These are phyloP conservation scores for Napeogenes sylphis DNA, from an alignment of 2,888 invertebrate species.

Conservation along the genomic window DNA sequence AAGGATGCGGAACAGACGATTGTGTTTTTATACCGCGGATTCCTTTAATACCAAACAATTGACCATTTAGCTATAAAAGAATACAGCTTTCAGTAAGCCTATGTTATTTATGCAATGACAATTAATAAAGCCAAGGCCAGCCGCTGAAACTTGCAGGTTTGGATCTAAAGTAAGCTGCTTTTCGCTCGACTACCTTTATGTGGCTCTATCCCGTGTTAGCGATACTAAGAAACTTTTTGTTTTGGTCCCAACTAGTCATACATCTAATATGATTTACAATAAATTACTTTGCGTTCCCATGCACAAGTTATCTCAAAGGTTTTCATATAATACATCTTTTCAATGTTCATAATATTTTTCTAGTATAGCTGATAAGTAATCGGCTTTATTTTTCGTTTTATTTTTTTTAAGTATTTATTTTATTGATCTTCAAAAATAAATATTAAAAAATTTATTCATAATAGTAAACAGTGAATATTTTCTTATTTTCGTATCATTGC, in stretches of 20 bases:
- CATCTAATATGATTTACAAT: neutral
- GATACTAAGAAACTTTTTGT: neutral
- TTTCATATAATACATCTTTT: too few species aligned
- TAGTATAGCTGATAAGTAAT: too few species aligned
- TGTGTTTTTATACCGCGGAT: slow-evolving; percentile 27
- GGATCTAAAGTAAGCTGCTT: slow-evolving; percentile 13
- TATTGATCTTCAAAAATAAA: too few species aligned
- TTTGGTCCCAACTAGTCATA: neutral
- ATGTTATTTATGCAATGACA: slow-evolving; percentile 23
- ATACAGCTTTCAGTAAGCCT: slow-evolving; percentile 20
- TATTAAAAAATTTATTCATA: too few species aligned
- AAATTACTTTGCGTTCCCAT: too few species aligned
- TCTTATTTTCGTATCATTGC: too few species aligned
- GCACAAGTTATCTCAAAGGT: too few species aligned
- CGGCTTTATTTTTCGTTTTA: too few species aligned
- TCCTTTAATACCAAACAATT: slow-evolving; percentile 26
- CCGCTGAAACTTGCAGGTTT: slow-evolving; percentile 11
- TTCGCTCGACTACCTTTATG: slow-evolving; percentile 19
- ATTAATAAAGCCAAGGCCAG: slow-evolving; percentile 25
- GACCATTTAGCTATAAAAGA: slow-evolving; percentile 24
- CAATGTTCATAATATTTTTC: too few species aligned
- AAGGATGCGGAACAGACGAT: slow-evolving; percentile 27
- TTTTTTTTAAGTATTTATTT: too few species aligned
- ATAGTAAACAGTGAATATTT: too few species aligned
- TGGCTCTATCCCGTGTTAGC: slow-evolving; percentile 16